These are phyloP conservation scores for Azemiops feae DNA, from an alignment of 2,113 vertebrate species.

Conservation along the genomic window DNA sequence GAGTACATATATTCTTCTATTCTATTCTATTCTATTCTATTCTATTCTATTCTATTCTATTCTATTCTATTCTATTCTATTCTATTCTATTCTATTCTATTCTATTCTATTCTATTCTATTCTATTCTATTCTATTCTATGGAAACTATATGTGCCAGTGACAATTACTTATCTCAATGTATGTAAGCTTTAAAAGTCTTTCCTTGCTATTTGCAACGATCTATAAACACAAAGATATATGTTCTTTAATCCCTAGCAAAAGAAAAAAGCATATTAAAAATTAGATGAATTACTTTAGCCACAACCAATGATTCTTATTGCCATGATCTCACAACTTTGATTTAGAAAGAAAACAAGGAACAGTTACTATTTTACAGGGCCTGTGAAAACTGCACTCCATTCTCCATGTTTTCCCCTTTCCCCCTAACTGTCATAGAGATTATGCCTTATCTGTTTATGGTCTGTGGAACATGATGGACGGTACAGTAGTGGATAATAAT, in stretches of 20 bases:
- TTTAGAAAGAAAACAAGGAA: conserved; percentile 55
- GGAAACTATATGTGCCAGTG: not conserved
- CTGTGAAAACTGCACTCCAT: conserved; percentile 39
- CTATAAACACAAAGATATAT: conserved; percentile 28
- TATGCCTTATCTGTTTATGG: conserved; percentile 35
- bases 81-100: not conserved
- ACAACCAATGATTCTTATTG: conserved; percentile 35
- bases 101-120: not conserved
- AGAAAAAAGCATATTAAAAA: conserved; percentile 55
- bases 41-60: not conserved
- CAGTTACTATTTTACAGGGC: conserved; percentile 55
- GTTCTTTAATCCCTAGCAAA: conserved; percentile 36
- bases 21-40: not conserved
- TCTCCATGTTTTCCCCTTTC: conserved; percentile 30
- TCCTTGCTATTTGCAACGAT: conserved; percentile 53
- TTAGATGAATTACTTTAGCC: conserved; percentile 57
- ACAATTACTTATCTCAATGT: not conserved
- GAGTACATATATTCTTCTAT: not conserved
- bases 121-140: not conserved
- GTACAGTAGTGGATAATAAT: conserved; percentile 20
- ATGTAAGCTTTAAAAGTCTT: not conserved
- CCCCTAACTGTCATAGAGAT: conserved; percentile 37
- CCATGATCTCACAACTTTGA: conserved; percentile 56
- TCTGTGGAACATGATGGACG: conserved; percentile 25
- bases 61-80: not conserved